phyloP scores from a whole-genome alignment of 1,140 invertebrate genomes.

The Antheraea mylitta region DNA sequence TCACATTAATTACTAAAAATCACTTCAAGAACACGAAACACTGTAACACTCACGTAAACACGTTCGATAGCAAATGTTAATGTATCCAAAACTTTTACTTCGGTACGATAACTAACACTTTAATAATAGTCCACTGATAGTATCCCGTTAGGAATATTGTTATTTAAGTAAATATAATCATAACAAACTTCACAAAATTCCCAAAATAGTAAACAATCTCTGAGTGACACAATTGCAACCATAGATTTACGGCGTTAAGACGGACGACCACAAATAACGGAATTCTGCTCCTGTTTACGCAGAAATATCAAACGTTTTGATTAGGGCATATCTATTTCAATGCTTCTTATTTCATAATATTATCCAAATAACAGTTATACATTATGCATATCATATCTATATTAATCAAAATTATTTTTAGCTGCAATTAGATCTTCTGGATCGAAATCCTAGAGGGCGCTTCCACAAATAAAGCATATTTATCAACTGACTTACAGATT shows the following conservation, averaged over 20 bases:
- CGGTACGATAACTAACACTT: conserved; percentile 12
- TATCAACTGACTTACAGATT: no score
- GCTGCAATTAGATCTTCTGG: not conserved
- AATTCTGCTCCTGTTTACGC: conserved; percentile 49
- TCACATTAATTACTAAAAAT: conserved; percentile 22
- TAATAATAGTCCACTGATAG: conserved; percentile 22
- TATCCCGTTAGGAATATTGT: conserved; percentile 19
- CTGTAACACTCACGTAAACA: conserved; percentile 67
- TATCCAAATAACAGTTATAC: not conserved
- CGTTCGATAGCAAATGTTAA: conserved; percentile 37
- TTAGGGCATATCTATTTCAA: conserved; percentile 21
- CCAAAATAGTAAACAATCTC: conserved; percentile 72
- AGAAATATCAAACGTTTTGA: conserved; percentile 15
- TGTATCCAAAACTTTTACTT: conserved; percentile 18
- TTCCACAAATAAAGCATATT: not conserved
- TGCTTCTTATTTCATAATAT: not conserved
- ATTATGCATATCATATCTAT: not conserved
- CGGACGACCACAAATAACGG: conserved; percentile 70
- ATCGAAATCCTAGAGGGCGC: not conserved
- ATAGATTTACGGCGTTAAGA: conserved; percentile 72
- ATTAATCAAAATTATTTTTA: not conserved
- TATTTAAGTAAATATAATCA: conserved; percentile 18
- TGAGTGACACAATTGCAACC: conserved; percentile 72
- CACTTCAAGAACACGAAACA: conserved; percentile 44
- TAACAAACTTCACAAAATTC: conserved; percentile 41